Conservation (phyloP, 2,888 invertebrate genomes). For the Trichopria drosophilae region DNA sequence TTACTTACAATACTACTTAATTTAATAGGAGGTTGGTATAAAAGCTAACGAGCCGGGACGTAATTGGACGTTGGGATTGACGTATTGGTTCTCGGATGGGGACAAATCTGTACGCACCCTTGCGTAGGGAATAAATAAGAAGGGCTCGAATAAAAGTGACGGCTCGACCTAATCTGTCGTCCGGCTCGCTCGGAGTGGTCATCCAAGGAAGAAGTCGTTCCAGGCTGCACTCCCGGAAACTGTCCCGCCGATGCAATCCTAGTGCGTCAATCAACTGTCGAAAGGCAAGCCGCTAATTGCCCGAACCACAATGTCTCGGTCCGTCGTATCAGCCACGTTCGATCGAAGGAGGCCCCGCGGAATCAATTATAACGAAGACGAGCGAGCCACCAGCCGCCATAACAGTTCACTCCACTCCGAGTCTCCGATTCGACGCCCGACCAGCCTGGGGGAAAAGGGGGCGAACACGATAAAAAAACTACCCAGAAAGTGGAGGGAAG, state of each 20-base stretch:
- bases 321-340: too few species aligned
- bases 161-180: too few species aligned
- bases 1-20: too few species aligned
- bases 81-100: too few species aligned
- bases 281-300: conserved; percentile 43
- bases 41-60: too few species aligned
- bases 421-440: conserved; percentile 5
- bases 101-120: conserved; percentile 24
- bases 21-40: too few species aligned
- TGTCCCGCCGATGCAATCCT: too few species aligned
- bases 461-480: too few species aligned
- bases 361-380: conserved; percentile 53
- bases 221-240: too few species aligned
- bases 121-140: conserved; percentile 14
- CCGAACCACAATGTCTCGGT: conserved; percentile 43
- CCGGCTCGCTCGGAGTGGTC: not conserved
- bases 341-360: conserved; percentile 41
- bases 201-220: not conserved
- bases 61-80: too few species aligned
- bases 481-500: too few species aligned
- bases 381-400: conserved; percentile 41
- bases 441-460: conserved; percentile 22
- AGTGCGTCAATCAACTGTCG: conserved; percentile 47
- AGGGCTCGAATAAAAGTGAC: not conserved
- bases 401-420: conserved; percentile 24